phyloP scores from a whole-genome alignment of 2,888 invertebrate genomes.

The Pandemis corylana region DNA sequence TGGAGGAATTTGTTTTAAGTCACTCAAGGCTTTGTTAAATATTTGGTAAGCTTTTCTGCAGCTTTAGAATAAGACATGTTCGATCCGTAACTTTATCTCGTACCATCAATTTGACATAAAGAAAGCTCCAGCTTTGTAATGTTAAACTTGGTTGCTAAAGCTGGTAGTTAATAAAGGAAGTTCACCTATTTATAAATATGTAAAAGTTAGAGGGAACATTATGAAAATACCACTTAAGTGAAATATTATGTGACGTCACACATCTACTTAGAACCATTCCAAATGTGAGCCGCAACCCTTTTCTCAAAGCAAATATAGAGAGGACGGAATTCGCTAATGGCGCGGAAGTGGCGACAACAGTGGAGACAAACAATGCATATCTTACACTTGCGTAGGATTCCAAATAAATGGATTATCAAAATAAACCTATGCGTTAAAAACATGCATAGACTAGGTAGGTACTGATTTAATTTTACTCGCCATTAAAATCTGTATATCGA shows the following conservation, averaged over 20 bases:
- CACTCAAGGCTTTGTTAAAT: slow-evolving; percentile 81
- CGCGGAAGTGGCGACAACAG: slow-evolving; percentile 57
- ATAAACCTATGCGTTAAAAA: slow-evolving; percentile 11
- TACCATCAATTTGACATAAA: not conserved
- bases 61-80: slow-evolving; percentile 61
- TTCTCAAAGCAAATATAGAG: slow-evolving; percentile 57
- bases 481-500: too few relatives aligned
- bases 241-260: slow-evolving; percentile 46
- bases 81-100: slow-evolving; percentile 67
- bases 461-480: too few relatives aligned
- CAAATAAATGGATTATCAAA: slow-evolving; percentile 41
- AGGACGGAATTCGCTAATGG: slow-evolving; percentile 62
- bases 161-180: too few relatives aligned
- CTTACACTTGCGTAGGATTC: slow-evolving; percentile 54
- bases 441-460: not conserved
- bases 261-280: slow-evolving; percentile 42
- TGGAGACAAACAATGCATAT: slow-evolving; percentile 62
- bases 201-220: not conserved
- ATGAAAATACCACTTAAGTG: slow-evolving; percentile 16
- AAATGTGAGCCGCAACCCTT: slow-evolving; percentile 46
- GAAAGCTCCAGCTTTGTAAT: too few relatives aligned
- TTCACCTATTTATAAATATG: too few relatives aligned
- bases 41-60: slow-evolving; percentile 79
- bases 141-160: too few relatives aligned
- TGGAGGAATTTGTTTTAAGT: slow-evolving; percentile 83